Conservation (phyloP, 92 coral and sea anemone species). For the Epizoanthus rinbou region DNA sequence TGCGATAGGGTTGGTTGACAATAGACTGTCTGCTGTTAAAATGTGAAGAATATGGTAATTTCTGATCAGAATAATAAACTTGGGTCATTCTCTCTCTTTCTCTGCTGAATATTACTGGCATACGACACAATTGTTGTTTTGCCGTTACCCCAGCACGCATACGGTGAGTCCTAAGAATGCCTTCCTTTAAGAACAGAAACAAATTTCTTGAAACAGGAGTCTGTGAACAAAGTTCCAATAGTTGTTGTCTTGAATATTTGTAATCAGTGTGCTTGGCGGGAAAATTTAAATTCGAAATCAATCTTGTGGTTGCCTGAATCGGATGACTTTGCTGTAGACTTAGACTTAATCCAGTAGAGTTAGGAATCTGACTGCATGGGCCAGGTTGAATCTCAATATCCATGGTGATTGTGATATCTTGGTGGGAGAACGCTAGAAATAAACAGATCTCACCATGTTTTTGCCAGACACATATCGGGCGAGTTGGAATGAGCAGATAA, state of each 20-base stretch:
- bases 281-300: constrained; percentile 32
- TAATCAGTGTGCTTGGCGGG: constrained; percentile 39
- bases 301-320: too few species aligned
- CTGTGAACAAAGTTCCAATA: background rate
- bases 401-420: too few species aligned
- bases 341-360: too few species aligned
- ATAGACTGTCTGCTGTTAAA: constrained; percentile 41
- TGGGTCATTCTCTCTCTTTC: constrained; percentile 13
- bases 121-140: constrained; percentile 34
- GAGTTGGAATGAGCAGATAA: too few species aligned
- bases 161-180: constrained; percentile 35
- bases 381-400: too few species aligned
- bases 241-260: constrained; percentile 31
- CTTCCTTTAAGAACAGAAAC: constrained; percentile 46
- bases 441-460: too few species aligned
- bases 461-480: too few species aligned
- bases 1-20: constrained; percentile 31
- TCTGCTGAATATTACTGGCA: constrained; percentile 40
- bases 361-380: too few species aligned
- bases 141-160: constrained; percentile 45
- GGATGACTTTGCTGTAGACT: too few species aligned
- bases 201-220: constrained; percentile 43
- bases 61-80: constrained; percentile 48
- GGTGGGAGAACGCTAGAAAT: too few species aligned
- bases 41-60: constrained; percentile 38